These are phyloP conservation scores for Notarius lentiginosus DNA, from an alignment of 2,113 vertebrate species.

Conservation along the genomic window DNA sequence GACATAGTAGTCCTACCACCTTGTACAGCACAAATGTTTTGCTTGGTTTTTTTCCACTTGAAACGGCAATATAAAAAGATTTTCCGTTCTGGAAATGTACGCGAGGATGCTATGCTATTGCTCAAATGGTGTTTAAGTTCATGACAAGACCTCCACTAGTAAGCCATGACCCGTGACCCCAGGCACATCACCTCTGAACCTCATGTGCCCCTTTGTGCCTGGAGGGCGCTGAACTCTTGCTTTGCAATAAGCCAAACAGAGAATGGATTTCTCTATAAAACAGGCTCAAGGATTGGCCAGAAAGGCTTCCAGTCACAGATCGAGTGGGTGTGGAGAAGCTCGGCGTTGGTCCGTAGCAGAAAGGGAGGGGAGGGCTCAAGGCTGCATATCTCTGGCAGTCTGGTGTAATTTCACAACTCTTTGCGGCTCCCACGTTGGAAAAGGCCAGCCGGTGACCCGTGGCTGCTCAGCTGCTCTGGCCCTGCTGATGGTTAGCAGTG, in stretches of 20 bases:
- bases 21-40: background rate
- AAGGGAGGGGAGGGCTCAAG: slow-evolving; percentile 42
- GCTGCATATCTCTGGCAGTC: slow-evolving; percentile 63
- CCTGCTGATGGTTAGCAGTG: slow-evolving; percentile 55
- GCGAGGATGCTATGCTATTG: background rate
- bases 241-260: slow-evolving; percentile 49
- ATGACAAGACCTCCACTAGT: slow-evolving; percentile 25
- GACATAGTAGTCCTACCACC: slow-evolving; percentile 22
- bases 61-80: background rate
- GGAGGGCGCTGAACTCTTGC: slow-evolving; percentile 46
- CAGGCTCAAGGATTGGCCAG: slow-evolving; percentile 42
- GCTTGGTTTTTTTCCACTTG: background rate
- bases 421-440: slow-evolving; percentile 62
- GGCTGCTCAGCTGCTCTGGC: slow-evolving; percentile 62
- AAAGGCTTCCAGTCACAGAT: slow-evolving; percentile 48
- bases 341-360: slow-evolving; percentile 38
- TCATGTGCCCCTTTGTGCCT: slow-evolving; percentile 41
- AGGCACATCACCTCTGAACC: slow-evolving; percentile 16
- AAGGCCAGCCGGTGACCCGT: slow-evolving; percentile 64
- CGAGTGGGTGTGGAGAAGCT: slow-evolving; percentile 1
- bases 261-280: slow-evolving; percentile 41
- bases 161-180: slow-evolving; percentile 43
- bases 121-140: slow-evolving; percentile 44
- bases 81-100: background rate
- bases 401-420: slow-evolving; percentile 71